phyloP scores from a whole-genome alignment of 92 coral and sea anemone genomes.

The Diadumene lineata region DNA sequence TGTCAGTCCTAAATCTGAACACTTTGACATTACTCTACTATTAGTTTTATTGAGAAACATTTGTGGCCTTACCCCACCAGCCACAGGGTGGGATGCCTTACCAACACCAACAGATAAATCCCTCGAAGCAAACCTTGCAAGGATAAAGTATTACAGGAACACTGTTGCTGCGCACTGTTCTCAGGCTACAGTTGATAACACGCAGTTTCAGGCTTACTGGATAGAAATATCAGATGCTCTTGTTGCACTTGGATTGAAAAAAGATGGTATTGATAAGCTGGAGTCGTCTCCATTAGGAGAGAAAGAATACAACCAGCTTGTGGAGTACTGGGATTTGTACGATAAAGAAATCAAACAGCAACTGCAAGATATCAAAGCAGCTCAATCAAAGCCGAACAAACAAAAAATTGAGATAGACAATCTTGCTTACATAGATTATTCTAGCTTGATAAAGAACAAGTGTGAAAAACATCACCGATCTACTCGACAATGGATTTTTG shows the following conservation, averaged over 20 bases:
- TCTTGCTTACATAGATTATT: neutral
- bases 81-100: no score
- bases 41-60: no score
- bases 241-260: neutral
- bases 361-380: neutral
- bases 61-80: no score
- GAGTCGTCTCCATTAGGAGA: no score
- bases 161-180: no score
- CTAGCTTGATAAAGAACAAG: neutral
- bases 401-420: constrained; percentile 39
- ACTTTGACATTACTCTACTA: no score
- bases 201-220: neutral
- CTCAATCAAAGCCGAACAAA: no score
- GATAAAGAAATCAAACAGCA: neutral
- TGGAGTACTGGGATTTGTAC: neutral
- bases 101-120: no score
- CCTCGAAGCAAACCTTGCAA: no score
- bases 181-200: neutral
- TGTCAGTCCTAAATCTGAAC: no score
- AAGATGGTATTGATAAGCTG: neutral
- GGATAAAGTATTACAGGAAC: no score
- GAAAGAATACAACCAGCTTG: neutral
- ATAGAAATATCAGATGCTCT: neutral
- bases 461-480: neutral
- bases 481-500: constrained; percentile 42